Evolutionary conservation across 2,888 invertebrate genomes (phyloP).

Genomic region (Atethmia centrago): DNA sequence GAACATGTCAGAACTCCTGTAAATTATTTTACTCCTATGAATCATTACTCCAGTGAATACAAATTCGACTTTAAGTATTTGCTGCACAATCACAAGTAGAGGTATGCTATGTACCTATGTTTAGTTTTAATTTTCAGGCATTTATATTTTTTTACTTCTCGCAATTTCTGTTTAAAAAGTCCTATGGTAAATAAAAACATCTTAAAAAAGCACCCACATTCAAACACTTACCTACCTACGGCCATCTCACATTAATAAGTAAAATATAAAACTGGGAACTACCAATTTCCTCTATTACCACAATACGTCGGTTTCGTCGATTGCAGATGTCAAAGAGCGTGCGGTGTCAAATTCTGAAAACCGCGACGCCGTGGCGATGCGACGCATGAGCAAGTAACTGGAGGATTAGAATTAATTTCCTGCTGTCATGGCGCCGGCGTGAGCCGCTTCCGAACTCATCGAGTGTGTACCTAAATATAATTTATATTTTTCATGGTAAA

Average conservation of each 20-base stretch:
- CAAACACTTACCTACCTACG: not conserved
- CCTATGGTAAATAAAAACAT: too few species aligned
- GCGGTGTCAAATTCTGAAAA: conserved; percentile 45
- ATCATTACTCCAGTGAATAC: too few species aligned
- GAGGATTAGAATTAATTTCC: conserved; percentile 62
- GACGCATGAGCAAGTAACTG: conserved; percentile 41
- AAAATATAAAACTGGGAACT: conserved; percentile 6
- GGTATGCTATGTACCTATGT: too few species aligned
- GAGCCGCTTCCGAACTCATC: conserved; percentile 3
- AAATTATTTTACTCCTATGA: too few species aligned
- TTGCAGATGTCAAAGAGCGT: conserved; percentile 36
- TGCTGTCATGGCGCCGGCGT: conserved; percentile 49
- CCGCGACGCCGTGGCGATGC: not conserved
- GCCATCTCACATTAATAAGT: not conserved
- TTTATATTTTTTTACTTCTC: too few species aligned
- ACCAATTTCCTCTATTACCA: conserved; percentile 16
- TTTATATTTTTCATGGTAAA: conserved; percentile 24
- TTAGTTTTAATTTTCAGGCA: too few species aligned
- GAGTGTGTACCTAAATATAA: not conserved
- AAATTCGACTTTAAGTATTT: too few species aligned
- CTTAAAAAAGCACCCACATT: not conserved
- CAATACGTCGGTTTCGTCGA: not conserved
- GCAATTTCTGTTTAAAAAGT: too few species aligned
- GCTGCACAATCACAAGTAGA: too few species aligned
- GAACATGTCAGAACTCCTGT: too few species aligned